A percentile compares a stretch with the other conserved stretches of the same genome.
Conservation (phyloP, 2,113 vertebrate genomes). For the Xenopus tropicalis region UCB_Xtro_10.0 CM004443.2:189418001-189418500, state of each 20-base stretch:
- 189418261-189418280: slow-evolving; percentile 81
- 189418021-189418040: slow-evolving; percentile 72
- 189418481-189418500: no score
- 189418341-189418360: slow-evolving; percentile 80
- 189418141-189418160: not conserved
- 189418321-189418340: slow-evolving; percentile 69
- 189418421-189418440: slow-evolving; percentile 75
- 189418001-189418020: slow-evolving; percentile 77
- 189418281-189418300: slow-evolving; percentile 51
- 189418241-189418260: slow-evolving; percentile 72
- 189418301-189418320: slow-evolving; percentile 21
- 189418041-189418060: slow-evolving; percentile 45
- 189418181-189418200: slow-evolving; percentile 48
- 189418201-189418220: slow-evolving; percentile 64
- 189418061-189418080: not conserved
- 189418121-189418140: not conserved
- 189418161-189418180: not conserved
- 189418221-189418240: slow-evolving; percentile 59
- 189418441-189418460: slow-evolving; percentile 73
- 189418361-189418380: slow-evolving; percentile 82
- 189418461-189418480: no score
- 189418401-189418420: slow-evolving; percentile 60
- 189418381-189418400: slow-evolving; percentile 74
- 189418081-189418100: not conserved
- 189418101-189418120: not conserved